Conservation (phyloP, 2,113 vertebrate genomes). For the Macrotus californicus region DNA sequence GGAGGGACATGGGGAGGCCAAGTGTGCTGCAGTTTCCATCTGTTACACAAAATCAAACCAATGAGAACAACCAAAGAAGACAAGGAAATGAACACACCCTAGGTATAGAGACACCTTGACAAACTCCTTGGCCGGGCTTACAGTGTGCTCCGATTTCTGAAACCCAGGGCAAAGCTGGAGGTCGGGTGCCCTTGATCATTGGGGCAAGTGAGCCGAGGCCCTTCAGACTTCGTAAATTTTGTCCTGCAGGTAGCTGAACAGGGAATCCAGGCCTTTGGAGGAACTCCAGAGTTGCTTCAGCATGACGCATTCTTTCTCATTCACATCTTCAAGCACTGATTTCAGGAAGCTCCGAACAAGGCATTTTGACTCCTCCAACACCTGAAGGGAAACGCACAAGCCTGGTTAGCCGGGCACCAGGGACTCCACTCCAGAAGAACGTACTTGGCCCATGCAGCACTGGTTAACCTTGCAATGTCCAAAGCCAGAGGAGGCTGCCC, state of each 20-base stretch:
- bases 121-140: slow-evolving; percentile 66
- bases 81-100: slow-evolving; percentile 76
- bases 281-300: slow-evolving; percentile 96
- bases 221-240: slow-evolving; percentile 92
- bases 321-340: slow-evolving; percentile 92
- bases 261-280: slow-evolving; percentile 95
- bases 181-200: slow-evolving; percentile 48
- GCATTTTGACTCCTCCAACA: slow-evolving; percentile 96
- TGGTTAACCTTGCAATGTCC: background rate
- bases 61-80: slow-evolving; percentile 73
- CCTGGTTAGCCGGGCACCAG: background rate
- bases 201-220: background rate
- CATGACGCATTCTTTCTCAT: slow-evolving; percentile 96
- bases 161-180: slow-evolving; percentile 57
- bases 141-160: slow-evolving; percentile 61
- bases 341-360: slow-evolving; percentile 92
- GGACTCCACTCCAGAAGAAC: background rate
- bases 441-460: background rate
- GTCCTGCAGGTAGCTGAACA: slow-evolving; percentile 95
- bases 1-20: background rate
- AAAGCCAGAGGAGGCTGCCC: background rate
- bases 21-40: slow-evolving; percentile 59
- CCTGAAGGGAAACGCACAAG: slow-evolving; percentile 77
- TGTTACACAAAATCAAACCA: slow-evolving; percentile 75
- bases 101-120: slow-evolving; percentile 71